Percentiles rank a stretch among this genome's conserved stretches.
phyloP scores from a whole-genome alignment of 2,888 invertebrate species.

The Himalopsyche japonica region DNA sequence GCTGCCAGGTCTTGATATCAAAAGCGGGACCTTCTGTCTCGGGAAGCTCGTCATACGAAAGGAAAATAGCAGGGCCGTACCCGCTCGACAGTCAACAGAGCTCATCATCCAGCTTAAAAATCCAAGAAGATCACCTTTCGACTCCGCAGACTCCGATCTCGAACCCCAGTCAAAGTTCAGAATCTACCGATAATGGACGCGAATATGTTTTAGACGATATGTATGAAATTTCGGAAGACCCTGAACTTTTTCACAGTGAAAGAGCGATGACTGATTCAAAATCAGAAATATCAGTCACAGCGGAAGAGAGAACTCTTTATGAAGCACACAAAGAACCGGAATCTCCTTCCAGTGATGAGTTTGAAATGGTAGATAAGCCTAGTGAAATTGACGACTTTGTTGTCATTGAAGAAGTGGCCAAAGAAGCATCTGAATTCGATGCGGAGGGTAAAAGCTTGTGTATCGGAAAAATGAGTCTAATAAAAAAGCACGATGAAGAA shows the following conservation, averaged over 20 bases:
- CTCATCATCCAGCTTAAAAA: constrained; percentile 63
- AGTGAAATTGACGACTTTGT: constrained; percentile 87
- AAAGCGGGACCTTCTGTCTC: constrained; percentile 36
- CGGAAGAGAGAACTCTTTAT: constrained; percentile 62
- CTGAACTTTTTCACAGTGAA: constrained; percentile 54
- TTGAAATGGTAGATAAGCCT: constrained; percentile 85
- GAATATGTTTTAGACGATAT: constrained; percentile 66
- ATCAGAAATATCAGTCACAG: constrained; percentile 64
- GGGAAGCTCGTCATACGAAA: constrained; percentile 46
- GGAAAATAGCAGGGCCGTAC: constrained; percentile 53
- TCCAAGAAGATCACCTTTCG: constrained; percentile 52
- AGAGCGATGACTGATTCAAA: constrained; percentile 50
- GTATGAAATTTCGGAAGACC: constrained; percentile 62
- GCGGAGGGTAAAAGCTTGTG: constrained; percentile 80
- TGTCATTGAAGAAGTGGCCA: constrained; percentile 85
- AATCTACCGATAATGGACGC: constrained; percentile 67
- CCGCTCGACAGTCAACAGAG: constrained; percentile 60
- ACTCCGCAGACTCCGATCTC: constrained; percentile 66
- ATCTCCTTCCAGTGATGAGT: constrained; percentile 82
- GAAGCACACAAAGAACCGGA: constrained; percentile 65
- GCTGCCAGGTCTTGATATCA: constrained; percentile 53
- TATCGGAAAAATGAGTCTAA: constrained; percentile 61
- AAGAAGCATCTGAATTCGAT: constrained; percentile 82
- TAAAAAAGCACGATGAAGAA: constrained; percentile 69
- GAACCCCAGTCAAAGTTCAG: constrained; percentile 66